Percentiles rank a stretch among this genome's conserved stretches.
Evolutionary conservation across 1,140 invertebrate genomes (phyloP).

Genomic region (Musca vetustissima): DNA sequence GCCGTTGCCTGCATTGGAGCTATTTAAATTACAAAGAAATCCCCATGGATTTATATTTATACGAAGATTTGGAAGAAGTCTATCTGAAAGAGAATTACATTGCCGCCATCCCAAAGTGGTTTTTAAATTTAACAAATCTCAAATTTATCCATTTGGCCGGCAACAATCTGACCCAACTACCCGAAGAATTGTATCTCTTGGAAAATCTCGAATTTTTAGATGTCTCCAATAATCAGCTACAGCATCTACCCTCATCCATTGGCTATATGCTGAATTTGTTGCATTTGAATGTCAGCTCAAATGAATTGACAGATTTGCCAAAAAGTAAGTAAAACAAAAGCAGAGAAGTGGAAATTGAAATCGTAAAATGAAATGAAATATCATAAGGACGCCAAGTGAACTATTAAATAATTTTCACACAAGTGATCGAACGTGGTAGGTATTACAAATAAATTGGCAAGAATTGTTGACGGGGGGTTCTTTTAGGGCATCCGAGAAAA

Average conservation of each 20-base stretch:
- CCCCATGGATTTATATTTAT: conserved; percentile 49
- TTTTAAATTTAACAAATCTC: conserved; percentile 49
- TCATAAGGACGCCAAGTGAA: too few relatives aligned
- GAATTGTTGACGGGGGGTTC: too few relatives aligned
- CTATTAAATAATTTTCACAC: conserved; percentile 31
- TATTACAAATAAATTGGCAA: too few relatives aligned
- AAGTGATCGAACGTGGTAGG: conserved; percentile 24
- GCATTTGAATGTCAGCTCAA: conserved; percentile 47
- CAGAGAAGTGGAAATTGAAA: not conserved
- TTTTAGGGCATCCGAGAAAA: too few relatives aligned
- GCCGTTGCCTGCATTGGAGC: conserved; percentile 53
- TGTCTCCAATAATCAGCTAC: conserved; percentile 49
- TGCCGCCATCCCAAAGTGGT: conserved; percentile 50
- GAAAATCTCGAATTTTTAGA: conserved; percentile 53
- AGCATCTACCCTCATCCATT: conserved; percentile 42
- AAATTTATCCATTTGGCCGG: conserved; percentile 52
- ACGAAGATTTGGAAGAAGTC: conserved; percentile 49
- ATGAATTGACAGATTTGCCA: conserved; percentile 44
- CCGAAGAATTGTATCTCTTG: conserved; percentile 47
- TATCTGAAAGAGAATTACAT: conserved; percentile 53
- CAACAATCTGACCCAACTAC: conserved; percentile 45
- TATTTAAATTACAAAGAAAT: conserved; percentile 54
- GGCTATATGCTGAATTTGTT: conserved; percentile 41
- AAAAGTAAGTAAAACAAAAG: conserved; percentile 35
- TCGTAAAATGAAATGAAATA: too few relatives aligned